Evolutionary conservation across 1,140 invertebrate genomes (phyloP), one percentile per base, ranked within the genome.

Genomic region (Cyphomyrmex costatus): DNA sequence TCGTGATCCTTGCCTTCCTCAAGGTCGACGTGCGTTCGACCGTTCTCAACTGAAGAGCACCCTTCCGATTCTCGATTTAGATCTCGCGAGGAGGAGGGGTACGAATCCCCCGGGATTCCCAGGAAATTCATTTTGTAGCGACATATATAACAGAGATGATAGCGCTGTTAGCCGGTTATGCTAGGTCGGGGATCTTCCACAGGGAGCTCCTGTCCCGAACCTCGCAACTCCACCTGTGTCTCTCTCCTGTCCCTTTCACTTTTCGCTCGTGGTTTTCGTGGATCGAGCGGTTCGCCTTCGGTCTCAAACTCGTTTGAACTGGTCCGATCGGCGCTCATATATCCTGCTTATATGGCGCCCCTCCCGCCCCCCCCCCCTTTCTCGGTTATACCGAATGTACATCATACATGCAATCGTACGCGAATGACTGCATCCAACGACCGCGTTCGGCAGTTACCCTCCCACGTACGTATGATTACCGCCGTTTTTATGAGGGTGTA

Each of bases 211-310:
- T 42, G 21, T 27, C 4, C 8, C 65, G 7, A 6, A 3, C 27
- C 8, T 24, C 79, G n/a, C n/a, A 21, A 27, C 30, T 3, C 51
- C 63, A 60, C 10, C 8, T n/a, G 6, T n/a, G 6, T 16, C 51
- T 46, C 27, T n/a, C 60, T 53, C 3, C 46, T 30, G 12, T 42
- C 36, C 93, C 94, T 94, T 94, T 94, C 94, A 94, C 93, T 94
- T 92, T 93, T 93, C 86, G 90, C 91, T 89, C 90, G 90, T 89
- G 90, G 91, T 92, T 92, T 93, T 89, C 88, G 88, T 85, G 90
- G 85, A 70, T 85, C 88, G 91, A 89, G 92, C 89, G 90, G 92
- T 92, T 94, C 90, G 91, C 92, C 93, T 94, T 94, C 93, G 86
- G 86, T 71, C 74, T 89, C 87, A 80, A 92, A 93, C 92, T 93